Evolutionary conservation across 1,140 invertebrate species (phyloP).

Genomic region (Psix sp.): DNA sequence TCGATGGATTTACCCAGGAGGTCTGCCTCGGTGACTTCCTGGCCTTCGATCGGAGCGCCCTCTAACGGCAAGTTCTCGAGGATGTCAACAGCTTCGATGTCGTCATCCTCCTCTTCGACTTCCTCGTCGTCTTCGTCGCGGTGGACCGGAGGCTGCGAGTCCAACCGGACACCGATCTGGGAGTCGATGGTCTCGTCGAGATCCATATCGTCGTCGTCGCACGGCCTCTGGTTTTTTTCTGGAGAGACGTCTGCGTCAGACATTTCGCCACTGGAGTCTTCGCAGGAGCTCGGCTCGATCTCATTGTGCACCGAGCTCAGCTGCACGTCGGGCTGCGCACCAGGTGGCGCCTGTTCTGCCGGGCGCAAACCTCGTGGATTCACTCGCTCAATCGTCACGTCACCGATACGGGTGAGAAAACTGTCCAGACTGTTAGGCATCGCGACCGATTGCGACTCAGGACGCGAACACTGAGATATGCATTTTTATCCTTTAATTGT

Average conservation of each 20-base stretch:
- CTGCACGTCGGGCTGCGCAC: slow-evolving; percentile 29
- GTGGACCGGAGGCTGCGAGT: slow-evolving; percentile 65
- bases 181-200: slow-evolving; percentile 75
- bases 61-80: slow-evolving; percentile 75
- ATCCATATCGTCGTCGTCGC: slow-evolving; percentile 75
- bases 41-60: slow-evolving; percentile 74
- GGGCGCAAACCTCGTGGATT: slow-evolving; percentile 66
- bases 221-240: slow-evolving; percentile 70
- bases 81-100: slow-evolving; percentile 71
- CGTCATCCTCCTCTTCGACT: slow-evolving; percentile 59
- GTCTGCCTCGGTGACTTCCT: slow-evolving; percentile 73
- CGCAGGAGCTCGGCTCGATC: slow-evolving; percentile 65
- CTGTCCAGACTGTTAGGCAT: slow-evolving; percentile 76
- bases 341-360: slow-evolving; percentile 16
- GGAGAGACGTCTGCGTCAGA: slow-evolving; percentile 63
- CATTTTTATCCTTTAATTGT: not conserved
- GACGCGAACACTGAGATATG: not conserved
- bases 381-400: slow-evolving; percentile 78
- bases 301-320: slow-evolving; percentile 56
- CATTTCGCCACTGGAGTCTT: slow-evolving; percentile 63
- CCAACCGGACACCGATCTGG: slow-evolving; percentile 73
- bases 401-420: slow-evolving; percentile 76
- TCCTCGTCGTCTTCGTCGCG: slow-evolving; percentile 24
- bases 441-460: slow-evolving; percentile 54
- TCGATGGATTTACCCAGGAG: slow-evolving; percentile 68